These are phyloP conservation scores for Chironomus tepperi DNA, from an alignment of 1,140 invertebrate genomes.

Conservation along the genomic window DNA sequence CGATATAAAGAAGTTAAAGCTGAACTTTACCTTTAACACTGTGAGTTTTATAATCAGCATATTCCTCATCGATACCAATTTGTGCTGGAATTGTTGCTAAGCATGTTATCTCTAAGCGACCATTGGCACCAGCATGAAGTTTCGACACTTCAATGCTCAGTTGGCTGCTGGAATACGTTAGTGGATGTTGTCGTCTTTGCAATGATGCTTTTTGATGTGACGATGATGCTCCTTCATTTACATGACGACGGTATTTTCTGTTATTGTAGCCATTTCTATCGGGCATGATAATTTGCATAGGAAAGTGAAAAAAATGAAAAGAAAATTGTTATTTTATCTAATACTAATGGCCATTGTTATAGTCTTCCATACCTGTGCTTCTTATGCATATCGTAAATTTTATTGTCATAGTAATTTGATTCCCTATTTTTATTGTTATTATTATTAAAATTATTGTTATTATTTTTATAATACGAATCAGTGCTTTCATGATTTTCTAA, in stretches of 20 bases:
- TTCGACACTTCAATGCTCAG: conserved; percentile 54
- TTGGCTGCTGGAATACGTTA: conserved; percentile 38
- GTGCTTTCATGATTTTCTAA: conserved; percentile 18
- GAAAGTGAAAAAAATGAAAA: not conserved
- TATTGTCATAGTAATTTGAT: conserved; percentile 20
- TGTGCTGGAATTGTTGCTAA: conserved; percentile 63
- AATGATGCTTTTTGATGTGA: not conserved
- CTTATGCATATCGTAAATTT: conserved; percentile 18
- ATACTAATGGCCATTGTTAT: too few species aligned
- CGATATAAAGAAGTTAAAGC: too few species aligned
- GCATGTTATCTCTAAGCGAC: conserved; percentile 57
- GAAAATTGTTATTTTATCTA: not conserved
- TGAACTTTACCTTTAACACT: conserved; percentile 53
- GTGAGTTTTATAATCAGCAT: conserved; percentile 56
- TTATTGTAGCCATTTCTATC: conserved; percentile 25
- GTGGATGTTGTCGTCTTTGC: conserved; percentile 27
- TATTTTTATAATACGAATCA: conserved; percentile 11
- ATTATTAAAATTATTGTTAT: conserved; percentile 22
- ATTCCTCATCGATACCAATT: conserved; percentile 49
- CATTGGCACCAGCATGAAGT: conserved; percentile 53
- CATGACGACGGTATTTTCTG: conserved; percentile 37
- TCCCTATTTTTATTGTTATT: conserved; percentile 22
- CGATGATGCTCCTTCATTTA: conserved; percentile 31
- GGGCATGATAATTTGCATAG: not conserved
- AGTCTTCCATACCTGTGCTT: not conserved